Evolutionary conservation across 1,140 invertebrate genomes (phyloP).

Genomic region (Ylistrum balloti): DNA sequence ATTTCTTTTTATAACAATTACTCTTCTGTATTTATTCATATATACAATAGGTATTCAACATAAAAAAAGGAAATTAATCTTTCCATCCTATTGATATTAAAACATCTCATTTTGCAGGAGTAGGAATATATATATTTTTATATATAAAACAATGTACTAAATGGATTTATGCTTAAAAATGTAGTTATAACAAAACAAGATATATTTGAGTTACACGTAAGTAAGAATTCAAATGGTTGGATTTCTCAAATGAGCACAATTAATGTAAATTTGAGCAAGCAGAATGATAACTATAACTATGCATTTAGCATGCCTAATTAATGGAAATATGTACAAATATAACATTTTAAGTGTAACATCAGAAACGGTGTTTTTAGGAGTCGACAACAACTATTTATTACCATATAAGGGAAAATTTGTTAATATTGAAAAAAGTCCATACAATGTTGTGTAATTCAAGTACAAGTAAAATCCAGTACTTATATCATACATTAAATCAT

Average conservation of each 20-base stretch:
- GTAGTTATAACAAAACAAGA: neutral
- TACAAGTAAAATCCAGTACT: too few relatives aligned
- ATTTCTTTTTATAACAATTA: neutral
- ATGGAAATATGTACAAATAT: too few relatives aligned
- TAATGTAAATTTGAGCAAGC: neutral
- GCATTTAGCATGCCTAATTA: too few relatives aligned
- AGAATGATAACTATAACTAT: neutral
- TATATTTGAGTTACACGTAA: neutral
- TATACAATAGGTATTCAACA: constrained; percentile 12
- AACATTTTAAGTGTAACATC: too few relatives aligned
- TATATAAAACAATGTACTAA: neutral
- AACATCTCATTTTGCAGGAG: neutral
- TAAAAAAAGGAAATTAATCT: neutral
- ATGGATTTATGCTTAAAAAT: constrained; percentile 20
- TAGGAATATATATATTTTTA: neutral
- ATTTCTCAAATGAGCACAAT: neutral
- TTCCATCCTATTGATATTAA: neutral
- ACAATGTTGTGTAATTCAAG: too few relatives aligned
- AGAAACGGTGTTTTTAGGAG: too few relatives aligned
- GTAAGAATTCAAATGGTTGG: neutral
- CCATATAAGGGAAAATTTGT: too few relatives aligned
- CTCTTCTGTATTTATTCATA: neutral
- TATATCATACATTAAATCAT: too few relatives aligned
- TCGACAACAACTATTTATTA: too few relatives aligned
- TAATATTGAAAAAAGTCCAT: too few relatives aligned